phyloP scores from a whole-genome alignment of 1,140 invertebrate species.

The Pollicipes pollicipes region DNA sequence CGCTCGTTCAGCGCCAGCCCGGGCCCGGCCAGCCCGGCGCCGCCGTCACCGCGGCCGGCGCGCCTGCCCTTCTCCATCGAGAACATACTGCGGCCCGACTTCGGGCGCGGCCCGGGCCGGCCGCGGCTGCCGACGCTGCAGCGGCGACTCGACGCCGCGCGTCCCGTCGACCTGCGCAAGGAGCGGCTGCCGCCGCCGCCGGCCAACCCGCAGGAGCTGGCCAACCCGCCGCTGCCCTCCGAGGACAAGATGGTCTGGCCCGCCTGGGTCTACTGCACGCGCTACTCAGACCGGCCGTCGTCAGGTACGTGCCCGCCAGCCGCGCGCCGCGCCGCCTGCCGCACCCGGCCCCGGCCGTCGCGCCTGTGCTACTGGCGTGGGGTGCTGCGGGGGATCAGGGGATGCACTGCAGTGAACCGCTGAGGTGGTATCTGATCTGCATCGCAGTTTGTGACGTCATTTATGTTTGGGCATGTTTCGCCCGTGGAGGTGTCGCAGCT shows the following conservation, averaged over 20 bases:
- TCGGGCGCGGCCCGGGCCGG: constrained; percentile 32
- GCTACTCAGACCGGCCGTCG: constrained; percentile 88
- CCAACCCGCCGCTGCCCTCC: constrained; percentile 16
- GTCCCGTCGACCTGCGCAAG: constrained; percentile 8
- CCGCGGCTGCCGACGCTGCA: constrained; percentile 4
- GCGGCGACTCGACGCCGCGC: constrained; percentile 3
- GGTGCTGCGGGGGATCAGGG: no score
- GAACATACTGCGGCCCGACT: constrained; percentile 76
- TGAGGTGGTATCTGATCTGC: no score
- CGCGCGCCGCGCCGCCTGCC: no score
- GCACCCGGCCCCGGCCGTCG: no score
- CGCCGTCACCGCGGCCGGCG: constrained; percentile 5
- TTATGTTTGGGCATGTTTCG: no score
- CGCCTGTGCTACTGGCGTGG: no score
- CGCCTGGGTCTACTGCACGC: constrained; percentile 93
- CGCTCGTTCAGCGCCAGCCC: constrained; percentile 2
- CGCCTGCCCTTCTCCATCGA: constrained; percentile 73
- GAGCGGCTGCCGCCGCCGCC: background rate
- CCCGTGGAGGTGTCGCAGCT: no score
- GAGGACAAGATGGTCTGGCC: constrained; percentile 41
- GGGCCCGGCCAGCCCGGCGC: constrained; percentile 2
- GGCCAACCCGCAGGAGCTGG: constrained; percentile 14
- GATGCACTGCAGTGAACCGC: no score
- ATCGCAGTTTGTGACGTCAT: no score
- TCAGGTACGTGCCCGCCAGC: constrained; percentile 49